Evolutionary conservation across 2,797 vertebrate species (phyloP), one percentile per base, ranked within the genome.

Genomic region (Amazona finschi): DNA sequence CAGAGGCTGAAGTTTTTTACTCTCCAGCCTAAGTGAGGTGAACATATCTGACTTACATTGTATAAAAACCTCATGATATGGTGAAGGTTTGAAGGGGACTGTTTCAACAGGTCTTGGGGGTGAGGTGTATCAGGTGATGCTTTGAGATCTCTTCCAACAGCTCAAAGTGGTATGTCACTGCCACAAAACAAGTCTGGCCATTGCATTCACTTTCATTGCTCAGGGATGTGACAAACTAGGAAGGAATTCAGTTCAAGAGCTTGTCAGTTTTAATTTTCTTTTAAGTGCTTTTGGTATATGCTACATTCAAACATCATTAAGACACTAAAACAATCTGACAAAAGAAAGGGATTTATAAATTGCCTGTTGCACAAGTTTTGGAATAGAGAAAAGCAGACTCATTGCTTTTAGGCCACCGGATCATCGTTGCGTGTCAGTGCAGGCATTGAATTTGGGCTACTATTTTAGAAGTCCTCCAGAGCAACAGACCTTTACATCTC

Each of bases 121-220:
- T 52, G 24, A 78, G 22, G 21, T 58, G 15, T 30, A 78, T 21
- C 25, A 84, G 25, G 44, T 38, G 60, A 62, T 64, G 61, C 18
- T 69, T 55, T 64, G 38, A 65, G 46, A 25, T 13, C 28, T 75
- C 43, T 52, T 20, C 43, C 62, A 73, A 47, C 31, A 91, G 46
- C 69, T 95, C 78, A 71, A 58, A 83, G 31, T 52, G 43, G 28
- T 20, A 52, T 20, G 44, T 57, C 69, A 58, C 18, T 43, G 57
- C n/a, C 75, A 39, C 31, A 74, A 36, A 93, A 89, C 1, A 1
- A 93, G 15, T 28, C 15, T 11, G 38, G 57, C 76, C 77, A 61
- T 36, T 79, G 53, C 47, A 74, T 77, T 94, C 22, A 84, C 94
- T 95, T 94, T 85, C 8, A 47, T 36, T 85, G 25, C 27, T 96